Percentiles rank a stretch among this genome's conserved stretches.
phyloP scores from a whole-genome alignment of 1,140 invertebrate genomes.

The Aphelenchoides besseyi region DNA sequence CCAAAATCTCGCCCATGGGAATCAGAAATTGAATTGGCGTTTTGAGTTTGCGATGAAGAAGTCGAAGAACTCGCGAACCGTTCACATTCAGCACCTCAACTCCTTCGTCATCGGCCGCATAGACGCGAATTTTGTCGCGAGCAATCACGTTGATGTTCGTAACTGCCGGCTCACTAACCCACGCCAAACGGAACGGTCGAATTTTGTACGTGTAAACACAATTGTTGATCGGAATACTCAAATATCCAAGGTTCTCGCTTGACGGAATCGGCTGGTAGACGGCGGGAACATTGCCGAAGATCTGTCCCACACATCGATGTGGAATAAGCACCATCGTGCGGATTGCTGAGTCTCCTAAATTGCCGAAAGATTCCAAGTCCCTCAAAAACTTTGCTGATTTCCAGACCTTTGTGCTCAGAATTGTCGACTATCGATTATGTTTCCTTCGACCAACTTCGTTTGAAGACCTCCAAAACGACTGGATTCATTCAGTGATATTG shows the following conservation, averaged over 20 bases:
- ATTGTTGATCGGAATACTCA: slow-evolving; percentile 16
- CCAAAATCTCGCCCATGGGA: slow-evolving; percentile 16
- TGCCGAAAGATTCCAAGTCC: no score
- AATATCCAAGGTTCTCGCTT: slow-evolving; percentile 11
- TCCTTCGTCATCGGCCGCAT: neutral
- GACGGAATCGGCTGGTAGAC: neutral
- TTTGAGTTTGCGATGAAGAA: slow-evolving; percentile 13
- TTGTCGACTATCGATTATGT: no score
- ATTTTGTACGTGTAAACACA: slow-evolving; percentile 13
- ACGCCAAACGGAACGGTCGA: neutral
- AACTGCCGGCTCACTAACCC: slow-evolving; percentile 5
- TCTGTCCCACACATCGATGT: slow-evolving; percentile 7
- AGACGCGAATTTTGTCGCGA: slow-evolving; percentile 15
- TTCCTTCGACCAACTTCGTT: no score
- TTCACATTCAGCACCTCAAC: slow-evolving; percentile 5
- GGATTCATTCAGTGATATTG: no score
- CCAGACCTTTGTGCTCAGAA: no score
- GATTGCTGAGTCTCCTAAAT: no score
- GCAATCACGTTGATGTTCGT: neutral
- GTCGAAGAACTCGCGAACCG: neutral
- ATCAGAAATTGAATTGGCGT: slow-evolving; percentile 8
- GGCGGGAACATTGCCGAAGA: slow-evolving; percentile 11
- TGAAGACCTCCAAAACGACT: no score
- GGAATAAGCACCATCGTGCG: slow-evolving; percentile 7
- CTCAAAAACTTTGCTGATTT: no score